Base-by-base conservation (phyloP, 2,797 vertebrate species). In the Champsocephalus gunnari region DNA sequence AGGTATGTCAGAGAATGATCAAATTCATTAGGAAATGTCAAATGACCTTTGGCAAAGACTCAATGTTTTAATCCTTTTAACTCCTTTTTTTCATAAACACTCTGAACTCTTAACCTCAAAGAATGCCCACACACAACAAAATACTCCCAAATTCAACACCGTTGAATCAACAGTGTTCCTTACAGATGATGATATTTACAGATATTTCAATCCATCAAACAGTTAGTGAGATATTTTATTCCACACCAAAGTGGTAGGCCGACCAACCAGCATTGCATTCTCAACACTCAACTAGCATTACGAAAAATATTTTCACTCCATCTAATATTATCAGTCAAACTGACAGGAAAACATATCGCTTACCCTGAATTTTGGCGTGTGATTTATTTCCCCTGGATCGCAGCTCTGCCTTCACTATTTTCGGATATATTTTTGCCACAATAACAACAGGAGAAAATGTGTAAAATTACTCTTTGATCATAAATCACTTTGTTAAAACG, bases 291-390 rank as follows among this genome's bases (percentile, higher is more conserved):
- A 28, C 24, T 3, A 28, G 12, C 8, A 14, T 41, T 21, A 11
- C 61, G 59, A 60, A 60, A 54, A 66, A 32, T 53, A 48, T 11
- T 53, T 53, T 50, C 43, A 17, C 28, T 5, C 34, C 28, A 47
- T 67, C 64, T 28, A 54, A 51, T 47, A 38, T 57, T 78, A 12
- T 65, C 21, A 49, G n/a, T 74, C n/a, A 59, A 45, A 50, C 54
- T 65, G 54, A 13, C 49, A 66, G 44, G 21, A 61, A 63, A 9
- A 38, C 34, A 38, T 38, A 38, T 9, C 34, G 34, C 34, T 38
- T 38, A 9, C 34, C 34, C 8, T 38, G 34, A 6, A 1, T 9
- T 38, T 38, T 38, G 34, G 28, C 19, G 14, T 45, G 17, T n/a
- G 43, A 60, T 72, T 54, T 55, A 55, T 45, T 12, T 44, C 57